Conservation (phyloP, 2,797 vertebrate species). For the Prunella strophiata region DNA sequence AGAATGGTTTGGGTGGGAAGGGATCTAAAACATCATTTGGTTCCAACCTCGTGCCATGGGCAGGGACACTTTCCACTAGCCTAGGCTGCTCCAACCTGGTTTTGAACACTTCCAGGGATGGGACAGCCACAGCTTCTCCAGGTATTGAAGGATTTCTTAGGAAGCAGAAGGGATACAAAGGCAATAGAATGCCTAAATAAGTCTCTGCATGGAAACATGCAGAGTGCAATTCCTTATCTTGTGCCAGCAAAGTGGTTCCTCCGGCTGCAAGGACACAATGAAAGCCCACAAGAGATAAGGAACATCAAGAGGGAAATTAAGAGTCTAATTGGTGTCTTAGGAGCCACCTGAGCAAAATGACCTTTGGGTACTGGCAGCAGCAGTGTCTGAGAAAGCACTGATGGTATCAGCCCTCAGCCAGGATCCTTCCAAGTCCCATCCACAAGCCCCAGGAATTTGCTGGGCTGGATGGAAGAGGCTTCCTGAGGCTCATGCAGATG, state of each 20-base stretch:
- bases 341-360: not conserved
- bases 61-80: not conserved
- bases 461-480: conserved; percentile 14
- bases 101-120: not conserved
- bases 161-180: not conserved
- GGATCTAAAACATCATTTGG: not conserved
- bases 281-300: not conserved
- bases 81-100: not conserved
- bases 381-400: not conserved
- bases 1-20: not conserved
- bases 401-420: not conserved
- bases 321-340: not conserved
- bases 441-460: not conserved
- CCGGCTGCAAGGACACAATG: not conserved
- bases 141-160: not conserved
- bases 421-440: not conserved
- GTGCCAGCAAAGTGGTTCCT: not conserved
- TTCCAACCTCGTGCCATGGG: not conserved
- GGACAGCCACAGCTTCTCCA: not conserved
- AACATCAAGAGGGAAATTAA: not conserved
- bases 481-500: conserved; percentile 19
- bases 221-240: not conserved
- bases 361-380: not conserved
- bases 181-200: not conserved
- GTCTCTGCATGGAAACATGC: not conserved